phyloP scores from a whole-genome alignment of 2,797 vertebrate genomes.

The Corythornis leucogaster region DNA sequence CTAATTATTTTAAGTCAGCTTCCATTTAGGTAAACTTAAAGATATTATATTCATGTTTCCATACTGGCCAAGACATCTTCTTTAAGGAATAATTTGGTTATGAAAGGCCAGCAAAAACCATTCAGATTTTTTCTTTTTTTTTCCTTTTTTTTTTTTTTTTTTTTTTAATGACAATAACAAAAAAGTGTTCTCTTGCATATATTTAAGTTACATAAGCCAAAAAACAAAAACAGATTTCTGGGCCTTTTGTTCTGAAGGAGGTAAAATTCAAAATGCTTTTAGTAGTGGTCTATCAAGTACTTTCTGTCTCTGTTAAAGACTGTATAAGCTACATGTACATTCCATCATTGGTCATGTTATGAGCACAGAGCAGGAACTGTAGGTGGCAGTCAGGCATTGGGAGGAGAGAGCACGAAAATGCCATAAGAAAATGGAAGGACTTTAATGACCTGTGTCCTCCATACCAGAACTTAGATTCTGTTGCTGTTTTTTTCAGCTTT shows the following conservation, averaged over 20 bases:
- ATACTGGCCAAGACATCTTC: not conserved
- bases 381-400: conserved; percentile 24
- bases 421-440: not conserved
- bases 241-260: not conserved
- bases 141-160: too few species aligned
- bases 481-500: not conserved
- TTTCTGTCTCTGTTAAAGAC: not conserved
- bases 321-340: fast-evolving
- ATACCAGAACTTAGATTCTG: not conserved
- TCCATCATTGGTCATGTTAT: fast-evolving
- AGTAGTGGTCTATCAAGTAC: not conserved
- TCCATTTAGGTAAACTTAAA: not conserved
- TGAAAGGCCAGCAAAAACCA: not conserved
- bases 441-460: not conserved
- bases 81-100: not conserved
- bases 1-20: not conserved
- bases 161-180: not conserved
- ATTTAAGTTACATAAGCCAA: not conserved
- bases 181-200: not conserved
- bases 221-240: not conserved
- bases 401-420: not conserved
- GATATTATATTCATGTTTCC: not conserved
- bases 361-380: not conserved
- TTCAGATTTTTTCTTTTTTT: not conserved
- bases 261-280: not conserved